Evolutionary conservation across 2,797 vertebrate genomes (phyloP), one percentile per base, ranked within the genome.

Genomic region (Phoeniculus purpureus): DNA sequence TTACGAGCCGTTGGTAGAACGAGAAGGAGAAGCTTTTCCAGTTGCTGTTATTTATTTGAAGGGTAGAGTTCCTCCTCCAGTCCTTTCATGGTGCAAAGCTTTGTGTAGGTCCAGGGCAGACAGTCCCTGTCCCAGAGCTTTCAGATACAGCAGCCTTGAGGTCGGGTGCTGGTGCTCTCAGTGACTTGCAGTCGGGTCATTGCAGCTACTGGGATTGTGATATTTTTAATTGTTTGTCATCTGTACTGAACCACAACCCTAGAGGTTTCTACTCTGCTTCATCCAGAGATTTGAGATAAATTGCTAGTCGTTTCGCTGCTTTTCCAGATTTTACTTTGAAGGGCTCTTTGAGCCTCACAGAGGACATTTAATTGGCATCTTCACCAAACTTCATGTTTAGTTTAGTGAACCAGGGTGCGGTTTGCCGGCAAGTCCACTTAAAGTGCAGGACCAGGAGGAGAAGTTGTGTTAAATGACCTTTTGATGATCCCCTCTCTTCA

Each of bases 171-270:
- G 26, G 55, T 61, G 25, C 10, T 37, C 83, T 73, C 60, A 48
- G 34, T 67, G 67, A 31, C 20, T 40, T 71, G 9, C 1, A 6
- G 27, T 21, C 9, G 40, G 43, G 45, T 75, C 1, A 72, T 71
- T 91, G 76, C 23, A 55, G 20, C 31, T 80, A 1, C 31, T 82
- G 14, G 3, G 5, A 59, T 80, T 85, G 20, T 81, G 64, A 18
- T 64, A 54, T 73, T 87, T 84, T 85, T 75, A 61, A 34, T 68
- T 85, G 15, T 55, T 85, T 85, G 12, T 85, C 9, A 23, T 52
- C 31, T 72, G 13, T 60, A 68, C 62, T 11, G 14, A 43, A 16
- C 62, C 72, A 72, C 40, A 87, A 66, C 9, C 31, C 40, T 74
- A 59, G 40, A 55, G 9, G 9, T 52, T n/a, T 25, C 19, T 89